phyloP scores from a whole-genome alignment of 1,140 invertebrate species.

The Temnothorax curvispinosus region DNA sequence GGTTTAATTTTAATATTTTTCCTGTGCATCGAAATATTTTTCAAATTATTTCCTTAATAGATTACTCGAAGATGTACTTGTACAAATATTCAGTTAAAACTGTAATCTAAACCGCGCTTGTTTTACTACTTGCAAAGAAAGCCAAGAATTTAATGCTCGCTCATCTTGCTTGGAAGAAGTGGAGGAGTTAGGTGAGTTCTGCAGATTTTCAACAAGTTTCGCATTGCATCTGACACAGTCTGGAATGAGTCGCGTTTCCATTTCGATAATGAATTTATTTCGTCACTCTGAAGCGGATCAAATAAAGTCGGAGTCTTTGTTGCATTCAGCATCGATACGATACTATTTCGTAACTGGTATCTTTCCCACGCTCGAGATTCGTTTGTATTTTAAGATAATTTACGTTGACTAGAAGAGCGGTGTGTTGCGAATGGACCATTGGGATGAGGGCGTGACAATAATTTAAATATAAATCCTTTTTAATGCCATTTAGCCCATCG shows the following conservation, averaged over 20 bases:
- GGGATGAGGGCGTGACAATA: background rate
- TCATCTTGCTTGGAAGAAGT: background rate
- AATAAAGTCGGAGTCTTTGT: slow-evolving; percentile 11
- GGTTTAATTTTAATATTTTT: background rate
- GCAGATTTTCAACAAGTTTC: slow-evolving; percentile 55
- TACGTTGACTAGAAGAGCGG: background rate
- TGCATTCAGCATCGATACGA: slow-evolving; percentile 1
- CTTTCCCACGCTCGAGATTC: background rate
- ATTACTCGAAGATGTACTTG: background rate
- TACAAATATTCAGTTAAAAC: slow-evolving; percentile 33
- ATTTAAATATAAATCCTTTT: slow-evolving; percentile 33
- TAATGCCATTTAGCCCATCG: slow-evolving; percentile 17
- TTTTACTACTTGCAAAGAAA: background rate
- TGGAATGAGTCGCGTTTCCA: slow-evolving; percentile 4
- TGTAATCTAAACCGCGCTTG: slow-evolving; percentile 17
- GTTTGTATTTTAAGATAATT: slow-evolving; percentile 33
- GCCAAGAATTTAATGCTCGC: background rate
- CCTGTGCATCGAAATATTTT: background rate
- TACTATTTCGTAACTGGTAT: slow-evolving; percentile 25
- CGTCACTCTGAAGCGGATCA: slow-evolving; percentile 11
- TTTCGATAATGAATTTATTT: slow-evolving; percentile 57
- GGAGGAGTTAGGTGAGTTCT: slow-evolving; percentile 26
- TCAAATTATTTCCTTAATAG: background rate
- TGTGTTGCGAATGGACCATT: background rate
- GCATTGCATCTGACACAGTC: slow-evolving; percentile 31